Percentiles rank a stretch among this genome's conserved stretches.
phyloP scores from a whole-genome alignment of 2,888 invertebrate species.

The Drosophila putrida region DNA sequence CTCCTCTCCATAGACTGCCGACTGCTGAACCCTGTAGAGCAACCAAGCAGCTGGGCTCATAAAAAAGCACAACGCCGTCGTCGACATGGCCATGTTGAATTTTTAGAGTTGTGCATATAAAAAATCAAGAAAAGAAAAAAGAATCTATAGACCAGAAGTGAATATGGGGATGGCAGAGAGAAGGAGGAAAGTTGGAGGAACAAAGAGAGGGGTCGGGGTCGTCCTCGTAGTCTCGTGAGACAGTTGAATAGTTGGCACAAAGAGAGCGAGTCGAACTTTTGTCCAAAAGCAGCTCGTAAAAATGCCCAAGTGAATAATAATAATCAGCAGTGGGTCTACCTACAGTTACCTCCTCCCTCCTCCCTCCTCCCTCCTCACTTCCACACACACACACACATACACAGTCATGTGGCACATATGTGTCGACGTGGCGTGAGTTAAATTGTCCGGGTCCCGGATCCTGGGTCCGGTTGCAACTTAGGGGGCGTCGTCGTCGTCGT shows the following conservation, averaged over 20 bases:
- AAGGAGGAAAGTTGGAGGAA: neutral
- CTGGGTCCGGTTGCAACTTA: constrained; percentile 11
- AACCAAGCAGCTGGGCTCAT: constrained; percentile 68
- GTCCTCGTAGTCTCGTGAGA: constrained; percentile 50
- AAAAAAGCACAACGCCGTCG: constrained; percentile 60
- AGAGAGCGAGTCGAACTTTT: constrained; percentile 67
- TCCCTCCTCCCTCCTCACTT: neutral
- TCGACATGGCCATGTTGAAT: constrained; percentile 43
- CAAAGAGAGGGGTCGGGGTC: constrained; percentile 12
- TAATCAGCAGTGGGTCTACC: constrained; percentile 71
- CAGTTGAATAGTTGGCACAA: constrained; percentile 62
- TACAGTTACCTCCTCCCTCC: constrained; percentile 11
- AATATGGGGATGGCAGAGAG: neutral
- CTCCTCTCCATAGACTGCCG: too few relatives aligned
- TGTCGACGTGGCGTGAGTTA: constrained; percentile 15
- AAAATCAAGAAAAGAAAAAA: constrained; percentile 2
- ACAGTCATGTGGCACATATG: constrained; percentile 41
- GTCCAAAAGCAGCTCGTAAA: constrained; percentile 80
- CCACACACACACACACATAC: neutral
- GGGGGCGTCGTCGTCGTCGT: constrained; percentile 7
- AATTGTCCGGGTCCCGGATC: constrained; percentile 4
- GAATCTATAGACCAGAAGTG: constrained; percentile 17
- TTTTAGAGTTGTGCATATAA: constrained; percentile 71
- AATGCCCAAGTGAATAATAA: constrained; percentile 84
- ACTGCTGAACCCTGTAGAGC: constrained; percentile 21